phyloP scores from a whole-genome alignment of 2,888 invertebrate species.

The Hoplodrina ambigua region DNA sequence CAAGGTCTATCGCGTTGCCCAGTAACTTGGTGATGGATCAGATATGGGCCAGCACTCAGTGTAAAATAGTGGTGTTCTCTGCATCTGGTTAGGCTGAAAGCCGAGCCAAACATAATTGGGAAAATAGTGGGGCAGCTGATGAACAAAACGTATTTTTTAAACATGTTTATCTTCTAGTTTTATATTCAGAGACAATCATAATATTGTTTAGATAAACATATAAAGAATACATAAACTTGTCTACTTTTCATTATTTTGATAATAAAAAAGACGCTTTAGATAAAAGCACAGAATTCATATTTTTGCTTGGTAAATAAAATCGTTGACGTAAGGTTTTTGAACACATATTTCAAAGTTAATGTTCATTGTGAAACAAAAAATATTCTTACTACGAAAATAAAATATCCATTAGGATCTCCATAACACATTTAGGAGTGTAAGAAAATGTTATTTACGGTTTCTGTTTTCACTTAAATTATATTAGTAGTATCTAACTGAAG shows the following conservation, averaged over 20 bases:
- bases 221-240: too few species aligned
- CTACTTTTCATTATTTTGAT: not conserved
- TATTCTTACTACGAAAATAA: conserved; percentile 48
- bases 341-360: conserved; percentile 51
- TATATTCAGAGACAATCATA: too few species aligned
- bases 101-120: too few species aligned
- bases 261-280: conserved; percentile 16
- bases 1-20: too few species aligned
- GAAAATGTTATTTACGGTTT: conserved; percentile 40
- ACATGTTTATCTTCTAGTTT: too few species aligned
- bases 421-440: conserved; percentile 49
- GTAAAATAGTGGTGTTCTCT: too few species aligned
- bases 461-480: conserved; percentile 43
- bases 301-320: conserved; percentile 31
- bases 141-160: too few species aligned
- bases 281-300: conserved; percentile 33
- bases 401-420: conserved; percentile 55
- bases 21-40: too few species aligned
- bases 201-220: too few species aligned
- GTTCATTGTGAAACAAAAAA: conserved; percentile 42
- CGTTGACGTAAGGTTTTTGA: conserved; percentile 39
- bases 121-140: too few species aligned
- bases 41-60: too few species aligned
- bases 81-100: too few species aligned
- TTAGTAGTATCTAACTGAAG: conserved; percentile 2